Conservation (phyloP, 2,888 invertebrate species). For the Sipha maydis region DNA sequence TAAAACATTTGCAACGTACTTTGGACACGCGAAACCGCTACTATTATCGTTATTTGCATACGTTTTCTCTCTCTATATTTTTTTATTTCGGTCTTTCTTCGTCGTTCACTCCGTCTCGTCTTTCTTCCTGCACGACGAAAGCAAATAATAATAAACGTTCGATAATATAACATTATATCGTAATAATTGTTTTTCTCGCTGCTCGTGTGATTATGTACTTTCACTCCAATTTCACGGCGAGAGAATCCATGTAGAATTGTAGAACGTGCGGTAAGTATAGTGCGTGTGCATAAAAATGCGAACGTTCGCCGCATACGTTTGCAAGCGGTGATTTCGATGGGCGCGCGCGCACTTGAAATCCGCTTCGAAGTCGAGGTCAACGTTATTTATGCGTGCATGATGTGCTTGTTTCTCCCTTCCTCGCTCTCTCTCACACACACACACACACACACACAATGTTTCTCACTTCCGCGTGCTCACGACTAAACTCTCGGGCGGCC, state of each 20-base stretch:
- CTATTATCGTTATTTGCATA: neutral
- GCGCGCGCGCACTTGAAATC: constrained; percentile 22
- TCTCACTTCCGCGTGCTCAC: too few species aligned
- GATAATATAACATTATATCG: neutral
- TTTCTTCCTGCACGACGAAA: neutral
- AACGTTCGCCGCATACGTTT: neutral
- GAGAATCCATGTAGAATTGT: neutral
- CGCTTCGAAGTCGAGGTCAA: constrained; percentile 40
- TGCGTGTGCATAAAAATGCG: neutral
- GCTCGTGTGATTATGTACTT: constrained; percentile 7
- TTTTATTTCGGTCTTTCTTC: neutral
- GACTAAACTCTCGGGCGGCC: neutral
- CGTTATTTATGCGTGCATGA: neutral
- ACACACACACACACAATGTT: too few species aligned
- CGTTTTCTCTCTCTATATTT: neutral
- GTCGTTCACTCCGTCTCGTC: neutral
- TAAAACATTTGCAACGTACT: neutral
- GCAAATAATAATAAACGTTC: constrained; percentile 25
- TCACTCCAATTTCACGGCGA: constrained; percentile 39
- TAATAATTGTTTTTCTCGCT: constrained; percentile 1
- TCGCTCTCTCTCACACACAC: neutral
- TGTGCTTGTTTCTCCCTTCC: neutral
- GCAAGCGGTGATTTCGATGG: neutral
- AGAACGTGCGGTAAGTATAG: too few species aligned
- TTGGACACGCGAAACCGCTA: neutral